Conservation (phyloP, 2,888 invertebrate genomes). For the Leptura quadrifasciata region DNA sequence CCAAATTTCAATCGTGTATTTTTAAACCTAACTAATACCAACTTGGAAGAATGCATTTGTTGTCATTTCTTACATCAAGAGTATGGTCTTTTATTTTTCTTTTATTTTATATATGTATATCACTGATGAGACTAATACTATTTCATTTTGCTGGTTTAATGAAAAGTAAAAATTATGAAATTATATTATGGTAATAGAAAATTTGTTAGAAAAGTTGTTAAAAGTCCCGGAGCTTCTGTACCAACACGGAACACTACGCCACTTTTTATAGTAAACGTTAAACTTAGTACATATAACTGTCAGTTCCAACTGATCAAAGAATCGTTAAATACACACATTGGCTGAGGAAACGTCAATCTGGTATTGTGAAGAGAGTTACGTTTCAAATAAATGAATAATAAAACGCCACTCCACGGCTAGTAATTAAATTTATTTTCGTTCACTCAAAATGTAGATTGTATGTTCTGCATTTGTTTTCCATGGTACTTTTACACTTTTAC, state of each 20-base stretch:
- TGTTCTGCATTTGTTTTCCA: not conserved
- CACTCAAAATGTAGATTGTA: not conserved
- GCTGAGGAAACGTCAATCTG: not conserved
- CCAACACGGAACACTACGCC: not conserved
- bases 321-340: not conserved
- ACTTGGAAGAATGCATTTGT: no score
- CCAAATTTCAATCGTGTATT: no score
- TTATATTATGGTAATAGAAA: no score
- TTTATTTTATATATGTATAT: no score
- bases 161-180: no score
- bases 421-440: not conserved
- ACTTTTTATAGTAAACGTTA: conserved; percentile 7
- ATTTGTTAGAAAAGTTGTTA: no score
- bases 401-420: not conserved
- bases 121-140: no score
- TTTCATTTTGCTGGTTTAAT: no score
- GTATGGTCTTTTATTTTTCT: no score
- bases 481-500: not conserved
- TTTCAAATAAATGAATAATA: conserved; percentile 7
- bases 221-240: not conserved
- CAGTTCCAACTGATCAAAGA: conserved; percentile 7
- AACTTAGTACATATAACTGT: not conserved
- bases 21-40: no score
- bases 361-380: conserved; percentile 7
- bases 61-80: no score